Evolutionary conservation across 2,888 invertebrate genomes (phyloP).

Genomic region (Drosophila trichaetosa): DNA sequence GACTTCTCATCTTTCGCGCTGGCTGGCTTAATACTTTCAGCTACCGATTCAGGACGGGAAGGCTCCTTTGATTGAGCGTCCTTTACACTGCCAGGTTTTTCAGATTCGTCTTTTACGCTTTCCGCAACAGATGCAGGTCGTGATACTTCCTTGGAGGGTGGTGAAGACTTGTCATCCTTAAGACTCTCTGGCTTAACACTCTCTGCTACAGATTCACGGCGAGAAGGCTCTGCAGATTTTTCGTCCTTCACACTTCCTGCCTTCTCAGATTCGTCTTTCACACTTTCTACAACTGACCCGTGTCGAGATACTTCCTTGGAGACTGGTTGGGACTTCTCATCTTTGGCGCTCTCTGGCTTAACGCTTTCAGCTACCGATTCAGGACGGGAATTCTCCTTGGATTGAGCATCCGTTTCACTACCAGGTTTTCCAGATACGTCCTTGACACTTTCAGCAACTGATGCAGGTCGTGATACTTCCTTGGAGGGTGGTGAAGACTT

Average conservation of each 20-base stretch:
- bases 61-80: background rate
- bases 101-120: background rate
- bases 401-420: background rate
- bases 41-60: background rate
- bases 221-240: background rate
- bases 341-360: background rate
- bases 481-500: background rate
- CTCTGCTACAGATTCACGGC: background rate
- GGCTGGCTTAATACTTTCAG: rapidly evolving
- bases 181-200: background rate
- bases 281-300: rapidly evolving
- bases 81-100: background rate
- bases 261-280: background rate
- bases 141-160: background rate
- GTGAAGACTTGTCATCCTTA: background rate
- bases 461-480: background rate
- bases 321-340: rapidly evolving
- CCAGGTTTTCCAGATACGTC: background rate
- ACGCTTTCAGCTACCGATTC: background rate
- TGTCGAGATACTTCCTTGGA: background rate
- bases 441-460: background rate
- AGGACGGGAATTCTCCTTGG: background rate
- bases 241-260: background rate
- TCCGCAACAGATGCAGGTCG: background rate
- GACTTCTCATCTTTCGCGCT: background rate